Base-by-base conservation (phyloP, 2,888 invertebrate genomes). In the Microplitis deprimator region DNA sequence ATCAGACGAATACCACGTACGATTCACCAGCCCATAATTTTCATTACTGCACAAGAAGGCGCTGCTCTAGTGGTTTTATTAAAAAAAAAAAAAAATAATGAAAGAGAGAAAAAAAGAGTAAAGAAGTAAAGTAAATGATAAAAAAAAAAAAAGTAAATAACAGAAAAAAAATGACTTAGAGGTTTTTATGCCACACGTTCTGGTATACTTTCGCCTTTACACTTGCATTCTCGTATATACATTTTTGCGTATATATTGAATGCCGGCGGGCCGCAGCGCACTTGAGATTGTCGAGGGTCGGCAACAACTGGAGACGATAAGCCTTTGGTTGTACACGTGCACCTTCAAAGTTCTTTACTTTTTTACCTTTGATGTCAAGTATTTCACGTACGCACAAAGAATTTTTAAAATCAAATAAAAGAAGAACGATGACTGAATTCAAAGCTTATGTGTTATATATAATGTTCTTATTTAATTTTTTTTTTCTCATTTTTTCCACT, bases 371-470 rank as follows among this genome's bases (percentile, higher is more conserved):
- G 73, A 77, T 73, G 64, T 77, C 69, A 17, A 59, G 59, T 40
- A 61, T 73, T 73, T 17, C 64, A 69, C 73, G 20, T 77, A 77
- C 69, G 77, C 65, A 69, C 60, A 59, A 73, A 70, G 59, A 73
- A 73, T 69, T 77, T 62, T 65, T 62, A 39, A 77, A 77, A 77
- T 77, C 64, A 73, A 73, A 77, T 77, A 70, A 69, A 61, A 62
- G 69, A 62, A 50, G 40, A 61, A 60, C 29, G 60, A 70, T 60
- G 38, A 29, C 38, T 38, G 70, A 20, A 29, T 29, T 65, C 65
- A 65, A 65, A 65, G 65, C 65, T 29, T 29, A 29, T 29, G 29
- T 29, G 29, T 29, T 29, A 29, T 29, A 20, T 20, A 29, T 29
- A 29, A 29, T 29, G 29, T 29, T 29, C 29, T 13, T 50, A 50